These are phyloP conservation scores for Aphelenchoides avenae DNA, from an alignment of 1,140 invertebrate genomes.

Conservation along the genomic window DNA sequence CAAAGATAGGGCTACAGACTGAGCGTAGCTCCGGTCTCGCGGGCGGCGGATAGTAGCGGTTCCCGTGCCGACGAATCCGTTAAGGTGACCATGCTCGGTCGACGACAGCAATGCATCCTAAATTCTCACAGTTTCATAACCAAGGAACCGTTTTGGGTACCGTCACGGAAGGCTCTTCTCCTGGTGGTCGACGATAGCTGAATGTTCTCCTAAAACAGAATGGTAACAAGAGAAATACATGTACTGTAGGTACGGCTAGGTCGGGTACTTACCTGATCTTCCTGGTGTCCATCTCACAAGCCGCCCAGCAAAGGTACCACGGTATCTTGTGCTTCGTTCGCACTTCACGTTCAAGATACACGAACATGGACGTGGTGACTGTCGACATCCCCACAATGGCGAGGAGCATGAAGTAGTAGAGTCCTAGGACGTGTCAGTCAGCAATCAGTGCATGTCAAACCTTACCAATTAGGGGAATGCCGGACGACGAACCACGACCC, in stretches of 20 bases:
- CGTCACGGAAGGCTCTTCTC: no score
- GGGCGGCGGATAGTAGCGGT: background rate
- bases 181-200: background rate
- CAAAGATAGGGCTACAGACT: constrained; percentile 38
- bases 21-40: constrained; percentile 22
- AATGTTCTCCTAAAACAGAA: constrained; percentile 14
- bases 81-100: constrained; percentile 17
- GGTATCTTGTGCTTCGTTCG: constrained; percentile 46
- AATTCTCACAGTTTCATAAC: constrained; percentile 3
- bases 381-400: constrained; percentile 58
- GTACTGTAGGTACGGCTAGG: no score
- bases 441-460: no score
- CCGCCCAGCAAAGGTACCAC: constrained; percentile 55
- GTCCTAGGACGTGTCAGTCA: constrained; percentile 39
- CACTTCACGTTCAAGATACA: constrained; percentile 53
- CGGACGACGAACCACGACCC: constrained; percentile 57
- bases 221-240: no score
- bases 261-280: no score
- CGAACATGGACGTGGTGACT: constrained; percentile 59
- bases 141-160: no score
- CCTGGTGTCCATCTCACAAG: constrained; percentile 48
- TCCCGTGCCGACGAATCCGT: constrained; percentile 44
- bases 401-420: constrained; percentile 57
- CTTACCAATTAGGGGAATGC: constrained; percentile 55
- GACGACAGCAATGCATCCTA: constrained; percentile 1